These are phyloP conservation scores for Oxytorus armatus DNA, from an alignment of 2,888 invertebrate genomes.

Conservation along the genomic window DNA sequence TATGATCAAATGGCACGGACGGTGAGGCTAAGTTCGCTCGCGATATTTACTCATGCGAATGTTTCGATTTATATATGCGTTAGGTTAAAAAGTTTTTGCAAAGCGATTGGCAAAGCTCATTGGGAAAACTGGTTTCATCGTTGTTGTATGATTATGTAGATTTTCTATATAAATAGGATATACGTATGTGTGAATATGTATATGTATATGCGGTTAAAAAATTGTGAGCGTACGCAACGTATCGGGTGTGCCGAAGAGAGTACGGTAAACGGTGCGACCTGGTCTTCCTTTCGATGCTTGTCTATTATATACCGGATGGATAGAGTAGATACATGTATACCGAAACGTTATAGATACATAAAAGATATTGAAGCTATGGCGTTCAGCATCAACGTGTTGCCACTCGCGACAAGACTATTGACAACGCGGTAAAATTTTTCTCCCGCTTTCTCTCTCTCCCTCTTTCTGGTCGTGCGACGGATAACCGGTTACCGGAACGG, in stretches of 20 bases:
- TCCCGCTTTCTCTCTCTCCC: conserved; percentile 14
- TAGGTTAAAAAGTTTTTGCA: conserved; percentile 15
- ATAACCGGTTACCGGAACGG: conserved; percentile 65
- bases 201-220: conserved; percentile 28
- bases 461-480: background rate
- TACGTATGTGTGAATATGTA: background rate
- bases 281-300: conserved; percentile 20
- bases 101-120: conserved; percentile 41
- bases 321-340: background rate
- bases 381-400: conserved; percentile 36
- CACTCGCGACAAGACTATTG: conserved; percentile 19
- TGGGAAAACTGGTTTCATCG: conserved; percentile 39
- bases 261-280: conserved; percentile 49
- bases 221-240: conserved; percentile 16
- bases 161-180: conserved; percentile 27
- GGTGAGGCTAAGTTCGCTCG: background rate
- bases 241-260: conserved; percentile 33
- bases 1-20: conserved; percentile 2
- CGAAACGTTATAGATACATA: background rate
- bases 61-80: background rate
- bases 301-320: conserved; percentile 25
- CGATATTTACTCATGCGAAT: conserved; percentile 42
- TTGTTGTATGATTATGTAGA: conserved; percentile 31
- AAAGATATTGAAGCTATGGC: background rate
- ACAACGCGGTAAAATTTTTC: conserved; percentile 37